Evolutionary conservation across 2,113 vertebrate genomes (phyloP), one percentile per base, ranked within the genome.

Genomic region (Pseudorhombus dupliciocellatus): DNA sequence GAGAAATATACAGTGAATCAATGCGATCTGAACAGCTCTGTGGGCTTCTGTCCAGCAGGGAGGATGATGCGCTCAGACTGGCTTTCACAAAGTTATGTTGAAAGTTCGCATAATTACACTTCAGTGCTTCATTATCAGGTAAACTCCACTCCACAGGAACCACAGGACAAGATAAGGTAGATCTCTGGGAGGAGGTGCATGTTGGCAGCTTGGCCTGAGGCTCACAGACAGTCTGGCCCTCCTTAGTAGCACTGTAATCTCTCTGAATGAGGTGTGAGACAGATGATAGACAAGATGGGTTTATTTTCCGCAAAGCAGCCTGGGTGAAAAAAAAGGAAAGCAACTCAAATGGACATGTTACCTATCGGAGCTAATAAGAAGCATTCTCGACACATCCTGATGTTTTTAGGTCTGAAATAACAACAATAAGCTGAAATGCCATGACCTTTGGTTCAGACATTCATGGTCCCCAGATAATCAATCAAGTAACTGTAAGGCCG

Each of bases 31-130:
- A 87, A 66, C 56, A 67, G 70, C 70, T 74, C 67, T 61, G 56
- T 48, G 69, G 86, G 88, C 88, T 75, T 68, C 28, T 60, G 52
- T 89, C 87, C 91, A 93, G 61, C 68, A 81, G 91, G 89, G 89
- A 92, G 91, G 90, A 89, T 82, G 85, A 88, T 90, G 56, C 82
- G 60, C 79, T 88, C 74, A 78, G 76, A 73, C 66, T 71, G 73
- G 66, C 68, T 91, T 86, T 91, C 83, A 59, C 37, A 77, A 60
- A 85, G 79, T 87, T 87, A 92, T 88, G 87, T 89, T 88, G 85
- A 90, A 80, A 81, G 81, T 88, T 81, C 82, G 65, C 70, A 83
- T 90, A 89, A 91, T 92, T 91, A 92, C 83, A 83, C 82, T 81
- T 48, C 44, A 84, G 87, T 83, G 66, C 66, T 77, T 91, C 85